Evolutionary conservation across 2,797 vertebrate species (phyloP).

Genomic region (Hemitrygon akajei): DNA sequence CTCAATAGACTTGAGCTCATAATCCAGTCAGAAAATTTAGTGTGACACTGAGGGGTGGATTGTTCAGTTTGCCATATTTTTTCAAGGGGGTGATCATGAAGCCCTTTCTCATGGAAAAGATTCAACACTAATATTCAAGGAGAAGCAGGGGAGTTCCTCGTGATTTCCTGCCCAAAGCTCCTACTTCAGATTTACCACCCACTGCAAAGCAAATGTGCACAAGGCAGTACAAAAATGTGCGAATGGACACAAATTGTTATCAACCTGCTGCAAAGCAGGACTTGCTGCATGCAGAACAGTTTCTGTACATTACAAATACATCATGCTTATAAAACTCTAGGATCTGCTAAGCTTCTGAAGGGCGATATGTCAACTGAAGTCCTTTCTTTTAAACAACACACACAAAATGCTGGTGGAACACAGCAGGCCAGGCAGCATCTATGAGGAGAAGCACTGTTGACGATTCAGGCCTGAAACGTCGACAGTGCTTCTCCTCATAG

Average conservation of each 20-base stretch:
- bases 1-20: neutral
- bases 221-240: too few relatives aligned
- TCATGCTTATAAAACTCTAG: neutral
- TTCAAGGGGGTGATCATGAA: neutral
- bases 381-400: neutral
- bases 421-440: too few relatives aligned
- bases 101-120: neutral
- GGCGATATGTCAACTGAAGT: neutral
- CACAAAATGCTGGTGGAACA: too few relatives aligned
- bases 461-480: too few relatives aligned
- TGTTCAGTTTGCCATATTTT: neutral
- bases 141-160: neutral
- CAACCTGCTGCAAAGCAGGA: neutral
- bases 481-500: too few relatives aligned
- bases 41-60: neutral
- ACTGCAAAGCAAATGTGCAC: too few relatives aligned
- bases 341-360: neutral
- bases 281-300: neutral
- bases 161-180: neutral
- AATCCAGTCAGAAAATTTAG: neutral
- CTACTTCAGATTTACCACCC: neutral
- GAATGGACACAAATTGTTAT: neutral
- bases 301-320: neutral
- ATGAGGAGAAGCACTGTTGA: too few relatives aligned
- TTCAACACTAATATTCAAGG: neutral